Percentiles rank a stretch among this genome's conserved stretches.
Evolutionary conservation across 2,888 invertebrate genomes (phyloP).

Genomic region (Lithophane semibrunnea): DNA sequence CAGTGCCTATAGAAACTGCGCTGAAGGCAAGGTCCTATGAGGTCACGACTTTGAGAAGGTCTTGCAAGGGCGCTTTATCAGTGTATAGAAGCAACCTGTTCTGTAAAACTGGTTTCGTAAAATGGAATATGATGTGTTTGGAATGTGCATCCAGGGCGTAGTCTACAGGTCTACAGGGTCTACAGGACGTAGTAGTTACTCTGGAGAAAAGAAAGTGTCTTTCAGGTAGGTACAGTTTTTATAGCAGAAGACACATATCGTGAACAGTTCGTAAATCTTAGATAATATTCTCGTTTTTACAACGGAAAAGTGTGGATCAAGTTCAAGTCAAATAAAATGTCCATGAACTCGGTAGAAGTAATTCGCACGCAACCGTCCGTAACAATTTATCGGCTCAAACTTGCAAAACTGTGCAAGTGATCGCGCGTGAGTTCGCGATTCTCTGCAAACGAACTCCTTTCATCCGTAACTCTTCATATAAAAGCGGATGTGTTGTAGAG

Average conservation of each 20-base stretch:
- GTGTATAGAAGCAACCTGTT: slow-evolving; percentile 69
- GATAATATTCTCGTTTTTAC: slow-evolving; percentile 28
- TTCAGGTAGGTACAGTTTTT: background rate
- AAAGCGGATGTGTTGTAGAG: slow-evolving; percentile 57
- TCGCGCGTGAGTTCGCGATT: slow-evolving; percentile 48
- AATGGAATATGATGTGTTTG: slow-evolving; percentile 66
- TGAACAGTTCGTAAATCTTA: slow-evolving; percentile 19
- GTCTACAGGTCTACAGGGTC: background rate
- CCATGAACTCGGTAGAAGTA: slow-evolving; percentile 77
- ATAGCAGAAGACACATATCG: slow-evolving; percentile 1
- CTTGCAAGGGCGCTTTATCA: slow-evolving; percentile 83
- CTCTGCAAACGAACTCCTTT: slow-evolving; percentile 71
- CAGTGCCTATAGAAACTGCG: slow-evolving; percentile 69
- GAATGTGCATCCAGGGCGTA: slow-evolving; percentile 55
- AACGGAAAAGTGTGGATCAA: slow-evolving; percentile 58
- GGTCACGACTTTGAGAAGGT: slow-evolving; percentile 88
- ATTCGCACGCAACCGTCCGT: slow-evolving; percentile 81
- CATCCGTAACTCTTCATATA: slow-evolving; percentile 69
- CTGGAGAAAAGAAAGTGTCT: slow-evolving; percentile 14
- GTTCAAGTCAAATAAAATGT: slow-evolving; percentile 74
- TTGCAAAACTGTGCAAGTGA: slow-evolving; percentile 69
- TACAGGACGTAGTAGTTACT: background rate
- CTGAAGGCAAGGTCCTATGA: slow-evolving; percentile 84
- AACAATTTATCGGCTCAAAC: slow-evolving; percentile 81
- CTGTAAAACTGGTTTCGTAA: slow-evolving; percentile 76